A percentile compares a stretch with the other conserved stretches of the same genome.
Evolutionary conservation across 1,140 invertebrate genomes (phyloP).

Genomic region (Monochamus saltuarius): DNA sequence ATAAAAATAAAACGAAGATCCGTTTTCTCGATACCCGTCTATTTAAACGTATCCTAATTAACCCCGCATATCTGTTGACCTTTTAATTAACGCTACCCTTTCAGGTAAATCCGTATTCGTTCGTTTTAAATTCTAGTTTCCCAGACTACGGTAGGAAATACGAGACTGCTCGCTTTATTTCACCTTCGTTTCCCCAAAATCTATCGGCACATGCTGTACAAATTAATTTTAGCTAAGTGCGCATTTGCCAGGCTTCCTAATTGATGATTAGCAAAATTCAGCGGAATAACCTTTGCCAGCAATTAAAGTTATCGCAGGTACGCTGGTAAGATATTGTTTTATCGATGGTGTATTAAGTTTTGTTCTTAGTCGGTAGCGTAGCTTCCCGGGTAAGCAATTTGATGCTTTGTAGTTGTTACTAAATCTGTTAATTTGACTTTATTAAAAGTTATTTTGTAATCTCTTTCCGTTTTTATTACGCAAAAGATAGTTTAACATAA

Average conservation of each 20-base stretch:
- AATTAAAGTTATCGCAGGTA: no score
- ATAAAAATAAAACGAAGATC: no score
- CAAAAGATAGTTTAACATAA: no score
- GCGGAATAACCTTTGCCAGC: no score
- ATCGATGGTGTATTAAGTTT: no score
- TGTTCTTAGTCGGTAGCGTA: no score
- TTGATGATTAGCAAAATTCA: conserved; percentile 11
- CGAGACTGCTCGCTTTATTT: conserved; percentile 13
- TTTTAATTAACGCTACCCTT: conserved; percentile 21
- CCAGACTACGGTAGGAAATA: conserved; percentile 17
- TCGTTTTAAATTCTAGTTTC: conserved; percentile 17
- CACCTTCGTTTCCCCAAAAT: conserved; percentile 5
- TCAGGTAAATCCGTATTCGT: conserved; percentile 18
- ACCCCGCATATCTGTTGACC: conserved; percentile 20
- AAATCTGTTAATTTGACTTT: no score
- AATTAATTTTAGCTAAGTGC: conserved; percentile 12
- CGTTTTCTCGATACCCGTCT: neutral
- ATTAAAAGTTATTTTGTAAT: no score
- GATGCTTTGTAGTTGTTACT: no score
- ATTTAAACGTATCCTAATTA: conserved; percentile 19
- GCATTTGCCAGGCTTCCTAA: neutral
- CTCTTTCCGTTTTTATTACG: no score
- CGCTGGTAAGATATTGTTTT: no score
- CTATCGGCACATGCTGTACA: conserved; percentile 9
- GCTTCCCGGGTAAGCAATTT: no score